Percentiles rank a stretch among this genome's conserved stretches.
These are phyloP conservation scores for Nymphalis c-album DNA, from an alignment of 2,888 invertebrate genomes.

Conservation along the genomic window DNA sequence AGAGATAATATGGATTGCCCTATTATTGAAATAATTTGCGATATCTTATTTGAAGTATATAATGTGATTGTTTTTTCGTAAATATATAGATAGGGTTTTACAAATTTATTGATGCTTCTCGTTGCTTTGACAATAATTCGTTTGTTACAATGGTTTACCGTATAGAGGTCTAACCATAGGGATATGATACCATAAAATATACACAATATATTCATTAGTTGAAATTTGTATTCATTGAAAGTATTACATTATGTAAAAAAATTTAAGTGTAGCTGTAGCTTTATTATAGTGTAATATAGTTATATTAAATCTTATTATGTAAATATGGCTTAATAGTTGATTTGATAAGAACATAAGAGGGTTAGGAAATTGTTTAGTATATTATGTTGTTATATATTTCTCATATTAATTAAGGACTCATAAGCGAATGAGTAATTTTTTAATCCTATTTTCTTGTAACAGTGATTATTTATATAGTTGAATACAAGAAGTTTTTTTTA, in stretches of 20 bases:
- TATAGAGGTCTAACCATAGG: conserved; percentile 28
- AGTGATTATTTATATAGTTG: not conserved
- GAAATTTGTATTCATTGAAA: conserved; percentile 68
- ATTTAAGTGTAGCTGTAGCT: conserved; percentile 39
- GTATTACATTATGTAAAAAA: conserved; percentile 59
- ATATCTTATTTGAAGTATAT: conserved; percentile 28
- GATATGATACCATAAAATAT: conserved; percentile 26
- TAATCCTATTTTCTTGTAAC: not conserved
- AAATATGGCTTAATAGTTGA: conserved; percentile 35
- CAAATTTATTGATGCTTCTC: conserved; percentile 41
- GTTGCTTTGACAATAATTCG: conserved; percentile 56
- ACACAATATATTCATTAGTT: conserved; percentile 39
- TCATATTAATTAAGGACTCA: conserved; percentile 14
- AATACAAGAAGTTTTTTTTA: too few relatives aligned
- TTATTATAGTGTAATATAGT: conserved; percentile 43
- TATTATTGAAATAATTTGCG: conserved; percentile 34
- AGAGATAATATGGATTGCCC: conserved; percentile 18
- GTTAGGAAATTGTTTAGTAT: conserved; percentile 19
- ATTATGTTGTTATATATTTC: conserved; percentile 28
- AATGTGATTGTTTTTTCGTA: conserved; percentile 25
- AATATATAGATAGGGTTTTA: conserved; percentile 33
- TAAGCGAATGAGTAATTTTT: conserved; percentile 11
- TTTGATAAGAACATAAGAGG: not conserved
- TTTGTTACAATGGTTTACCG: conserved; percentile 44
- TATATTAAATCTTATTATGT: conserved; percentile 35